Conservation (phyloP, 2,888 invertebrate species). For the Archips crataeganus region DNA sequence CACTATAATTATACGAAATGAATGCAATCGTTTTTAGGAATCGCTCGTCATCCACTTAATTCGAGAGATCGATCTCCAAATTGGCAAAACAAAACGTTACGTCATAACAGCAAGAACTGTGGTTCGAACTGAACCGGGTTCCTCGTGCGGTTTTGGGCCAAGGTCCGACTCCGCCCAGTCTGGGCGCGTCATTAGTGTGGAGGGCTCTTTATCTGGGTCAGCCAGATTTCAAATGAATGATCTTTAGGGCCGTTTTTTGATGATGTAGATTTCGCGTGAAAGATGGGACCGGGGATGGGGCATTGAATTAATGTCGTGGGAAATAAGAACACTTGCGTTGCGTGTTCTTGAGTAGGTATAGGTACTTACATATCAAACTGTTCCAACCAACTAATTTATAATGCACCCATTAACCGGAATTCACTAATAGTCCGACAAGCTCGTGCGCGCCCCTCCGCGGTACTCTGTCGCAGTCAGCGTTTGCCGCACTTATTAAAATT, state of each 20-base stretch:
- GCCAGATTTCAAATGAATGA: conserved; percentile 48
- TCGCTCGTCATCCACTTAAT: neutral
- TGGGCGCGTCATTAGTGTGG: conserved; percentile 56
- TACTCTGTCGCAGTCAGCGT: too few relatives aligned
- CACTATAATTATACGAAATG: neutral
- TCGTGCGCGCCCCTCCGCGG: too few relatives aligned
- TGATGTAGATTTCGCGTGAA: conserved; percentile 40
- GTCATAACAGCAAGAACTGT: conserved; percentile 28
- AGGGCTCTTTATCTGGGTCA: conserved; percentile 63
- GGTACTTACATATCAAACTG: too few relatives aligned
- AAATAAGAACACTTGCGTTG: neutral
- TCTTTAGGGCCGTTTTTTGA: conserved; percentile 31
- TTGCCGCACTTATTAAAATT: too few relatives aligned
- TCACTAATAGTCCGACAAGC: too few relatives aligned
- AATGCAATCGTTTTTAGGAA: neutral
- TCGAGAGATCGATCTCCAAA: conserved; percentile 18
- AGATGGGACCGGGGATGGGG: conserved; percentile 3
- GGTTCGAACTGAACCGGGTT: conserved; percentile 44
- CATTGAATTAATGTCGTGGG: neutral
- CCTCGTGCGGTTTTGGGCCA: conserved; percentile 56
- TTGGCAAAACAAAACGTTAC: conserved; percentile 27
- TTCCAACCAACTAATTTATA: too few relatives aligned
- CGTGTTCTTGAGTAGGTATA: neutral
- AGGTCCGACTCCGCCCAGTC: conserved; percentile 66
- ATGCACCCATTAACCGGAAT: too few relatives aligned